Conservation (phyloP, 1,140 invertebrate species). For the Amyelois transitella region DNA sequence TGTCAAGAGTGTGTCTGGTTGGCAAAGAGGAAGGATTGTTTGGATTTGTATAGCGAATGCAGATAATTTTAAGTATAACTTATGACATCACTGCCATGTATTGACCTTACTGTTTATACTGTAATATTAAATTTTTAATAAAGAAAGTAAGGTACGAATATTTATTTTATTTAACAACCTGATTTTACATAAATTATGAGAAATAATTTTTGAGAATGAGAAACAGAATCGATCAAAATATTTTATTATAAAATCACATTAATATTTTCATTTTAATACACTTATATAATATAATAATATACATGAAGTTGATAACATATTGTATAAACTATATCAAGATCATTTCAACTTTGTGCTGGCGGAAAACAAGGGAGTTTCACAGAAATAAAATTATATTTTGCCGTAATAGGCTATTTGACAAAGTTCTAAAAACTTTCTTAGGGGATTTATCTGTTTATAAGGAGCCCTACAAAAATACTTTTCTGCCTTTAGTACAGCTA, state of each 20-base stretch:
- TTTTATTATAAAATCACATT: slow-evolving; percentile 4
- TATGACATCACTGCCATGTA: slow-evolving; percentile 73
- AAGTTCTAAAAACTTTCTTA: too few species aligned
- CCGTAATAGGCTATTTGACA: not conserved
- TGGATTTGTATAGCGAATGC: slow-evolving; percentile 50
- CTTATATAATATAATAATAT: not conserved
- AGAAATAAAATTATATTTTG: not conserved
- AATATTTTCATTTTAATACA: slow-evolving; percentile 4
- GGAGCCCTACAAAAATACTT: too few species aligned
- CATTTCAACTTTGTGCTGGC: not conserved
- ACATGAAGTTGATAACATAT: slow-evolving; percentile 1
- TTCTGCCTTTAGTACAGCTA: too few species aligned
- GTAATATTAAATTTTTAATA: slow-evolving; percentile 70
- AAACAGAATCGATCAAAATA: not conserved
- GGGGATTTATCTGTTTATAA: too few species aligned
- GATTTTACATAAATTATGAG: not conserved
- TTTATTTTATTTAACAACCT: slow-evolving; percentile 8
- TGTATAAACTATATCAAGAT: slow-evolving; percentile 1
- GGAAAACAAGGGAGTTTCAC: not conserved
- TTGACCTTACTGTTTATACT: slow-evolving; percentile 72
- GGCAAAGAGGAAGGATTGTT: slow-evolving; percentile 31
- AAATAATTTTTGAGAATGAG: not conserved
- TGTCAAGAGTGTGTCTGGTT: slow-evolving; percentile 19
- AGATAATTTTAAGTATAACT: slow-evolving; percentile 55
- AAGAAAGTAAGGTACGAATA: slow-evolving; percentile 43